Base-by-base conservation (phyloP, 1,140 invertebrate species). In the Macrobrachium nipponense region DNA sequence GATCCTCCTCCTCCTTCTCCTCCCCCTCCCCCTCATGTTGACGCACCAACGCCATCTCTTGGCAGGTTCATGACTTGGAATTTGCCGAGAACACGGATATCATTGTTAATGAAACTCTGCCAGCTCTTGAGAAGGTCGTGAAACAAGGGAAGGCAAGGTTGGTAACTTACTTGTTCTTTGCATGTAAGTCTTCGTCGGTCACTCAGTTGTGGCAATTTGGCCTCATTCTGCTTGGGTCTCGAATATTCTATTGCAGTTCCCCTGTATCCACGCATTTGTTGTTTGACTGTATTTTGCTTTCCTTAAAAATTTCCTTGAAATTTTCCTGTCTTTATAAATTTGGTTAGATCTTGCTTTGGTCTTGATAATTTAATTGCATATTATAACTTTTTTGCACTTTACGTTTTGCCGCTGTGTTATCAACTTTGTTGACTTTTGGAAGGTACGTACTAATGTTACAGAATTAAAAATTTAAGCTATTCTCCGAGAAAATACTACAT, bases 21-120 rank as follows among this genome's bases (percentile, higher is more conserved):
- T 14, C 17, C 60, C 27, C 60, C 0, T 18, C 11, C 15, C 10
- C 14, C 1, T 51, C 62, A 43, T 27, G 44, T 70, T 8, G 17
- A 17, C 23, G 81, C 15, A 51, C 51, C 51, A 51, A 51, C 51
- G 0, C 51, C 62, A 27, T 80, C 87, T 80, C 80, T 90, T 91
- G 91, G 61, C 91, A 98, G 96, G 93, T 98, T 58, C 97, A 98
- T 90, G 97, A 99, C 90, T 92, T 97, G 73, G 97, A 98, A 90
- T 98, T 98, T 91, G 95, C 95, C 3, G 93, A 94, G n/a, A 94
- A 93, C 84, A 90, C 95, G 5, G 94, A 97, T 58, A 92, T 96
- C 58, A 93, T 99, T 11, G 88, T 98, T 5, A 95, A 96, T 58
- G 96, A 98, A 92, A 97, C 97, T 0, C 90, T 98, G 60, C 97